phyloP scores from a whole-genome alignment of 2,797 vertebrate species.

The Emys orbicularis region DNA sequence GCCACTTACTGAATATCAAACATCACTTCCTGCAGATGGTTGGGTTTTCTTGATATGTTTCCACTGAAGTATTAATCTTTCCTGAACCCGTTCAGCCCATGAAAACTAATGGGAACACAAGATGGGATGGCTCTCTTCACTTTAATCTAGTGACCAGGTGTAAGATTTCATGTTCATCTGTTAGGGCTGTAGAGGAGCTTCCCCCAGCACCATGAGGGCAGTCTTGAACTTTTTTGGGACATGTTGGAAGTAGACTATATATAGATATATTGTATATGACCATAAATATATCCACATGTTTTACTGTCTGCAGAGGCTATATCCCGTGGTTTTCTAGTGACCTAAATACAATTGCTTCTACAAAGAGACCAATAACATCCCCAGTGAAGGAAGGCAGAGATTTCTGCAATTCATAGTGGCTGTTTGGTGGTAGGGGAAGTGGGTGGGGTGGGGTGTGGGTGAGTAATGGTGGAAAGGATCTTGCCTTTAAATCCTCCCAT shows the following conservation, averaged over 20 bases:
- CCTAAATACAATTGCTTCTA: background rate
- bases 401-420: background rate
- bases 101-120: background rate
- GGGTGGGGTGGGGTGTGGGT: background rate
- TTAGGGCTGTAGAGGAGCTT: background rate
- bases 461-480: background rate
- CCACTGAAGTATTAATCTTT: background rate
- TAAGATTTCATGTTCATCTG: background rate
- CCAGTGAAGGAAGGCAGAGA: background rate
- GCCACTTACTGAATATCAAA: constrained; percentile 8
- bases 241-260: background rate
- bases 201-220: background rate
- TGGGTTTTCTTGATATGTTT: constrained; percentile 2
- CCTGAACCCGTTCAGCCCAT: background rate
- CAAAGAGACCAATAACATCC: background rate
- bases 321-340: background rate
- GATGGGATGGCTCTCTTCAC: background rate
- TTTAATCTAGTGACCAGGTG: background rate
- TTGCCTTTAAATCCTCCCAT: constrained; percentile 8
- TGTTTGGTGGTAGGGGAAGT: background rate
- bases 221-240: background rate
- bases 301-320: background rate
- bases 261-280: background rate
- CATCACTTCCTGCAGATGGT: background rate
- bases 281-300: background rate